These are phyloP conservation scores for Papilio dardanus DNA, from an alignment of 1,140 invertebrate genomes.

Conservation along the genomic window DNA sequence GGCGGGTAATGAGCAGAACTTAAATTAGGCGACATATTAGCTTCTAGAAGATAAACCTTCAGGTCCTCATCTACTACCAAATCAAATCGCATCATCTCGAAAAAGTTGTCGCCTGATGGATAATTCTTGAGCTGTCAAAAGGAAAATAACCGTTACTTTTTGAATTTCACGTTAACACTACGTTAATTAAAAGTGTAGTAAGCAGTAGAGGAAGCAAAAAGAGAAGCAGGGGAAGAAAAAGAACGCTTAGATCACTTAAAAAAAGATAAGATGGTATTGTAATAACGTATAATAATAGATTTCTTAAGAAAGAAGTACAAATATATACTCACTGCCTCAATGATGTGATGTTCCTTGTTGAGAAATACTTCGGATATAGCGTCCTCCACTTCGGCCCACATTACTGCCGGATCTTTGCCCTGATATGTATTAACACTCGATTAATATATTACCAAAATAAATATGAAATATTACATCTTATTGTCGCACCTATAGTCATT, in stretches of 20 bases:
- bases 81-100: conserved; percentile 97
- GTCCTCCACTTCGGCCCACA: conserved; percentile 93
- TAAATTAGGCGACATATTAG: conserved; percentile 99
- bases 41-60: conserved; percentile 95
- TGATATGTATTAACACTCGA: conserved; percentile 48
- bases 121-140: conserved; percentile 67
- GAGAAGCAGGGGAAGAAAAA: no score
- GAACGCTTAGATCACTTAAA: background rate
- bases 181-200: no score
- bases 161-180: no score
- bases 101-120: conserved; percentile 89
- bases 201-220: no score
- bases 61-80: conserved; percentile 95
- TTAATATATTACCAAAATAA: conserved; percentile 29
- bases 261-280: background rate
- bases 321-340: conserved; percentile 78
- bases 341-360: conserved; percentile 88
- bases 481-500: no score
- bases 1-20: conserved; percentile 95
- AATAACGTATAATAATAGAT: conserved; percentile 30
- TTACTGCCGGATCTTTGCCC: conserved; percentile 87
- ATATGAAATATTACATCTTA: background rate
- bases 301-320: conserved; percentile 19
- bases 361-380: conserved; percentile 89
- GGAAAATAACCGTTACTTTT: background rate